Evolutionary conservation across 23 tunicate species (phyloP).

Genomic region (Clavelina lepadiformis): DNA sequence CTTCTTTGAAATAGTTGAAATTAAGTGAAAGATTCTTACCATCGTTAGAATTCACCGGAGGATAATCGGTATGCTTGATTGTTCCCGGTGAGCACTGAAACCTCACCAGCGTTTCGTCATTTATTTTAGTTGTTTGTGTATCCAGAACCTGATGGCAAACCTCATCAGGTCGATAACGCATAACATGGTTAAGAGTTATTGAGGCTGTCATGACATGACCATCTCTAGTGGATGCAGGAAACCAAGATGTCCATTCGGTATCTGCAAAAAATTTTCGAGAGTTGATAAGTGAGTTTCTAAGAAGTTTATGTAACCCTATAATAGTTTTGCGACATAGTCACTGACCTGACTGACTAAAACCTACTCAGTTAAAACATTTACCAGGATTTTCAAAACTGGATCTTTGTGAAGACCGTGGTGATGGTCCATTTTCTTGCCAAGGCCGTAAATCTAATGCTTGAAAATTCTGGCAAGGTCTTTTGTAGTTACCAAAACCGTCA

Average conservation of each 20-base stretch:
- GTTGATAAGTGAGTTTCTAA: not conserved
- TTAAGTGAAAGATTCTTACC: conserved; percentile 21
- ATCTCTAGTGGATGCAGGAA: conserved; percentile 38
- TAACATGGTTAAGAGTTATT: conserved; percentile 10
- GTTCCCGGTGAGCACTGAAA: conserved; percentile 70
- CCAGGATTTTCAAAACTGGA: too few relatives aligned
- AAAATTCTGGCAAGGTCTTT: conserved; percentile 38
- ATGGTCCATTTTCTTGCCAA: conserved; percentile 42
- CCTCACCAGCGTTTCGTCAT: conserved; percentile 56
- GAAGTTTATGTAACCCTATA: too few relatives aligned
- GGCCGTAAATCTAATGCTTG: conserved; percentile 41
- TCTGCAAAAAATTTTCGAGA: not conserved
- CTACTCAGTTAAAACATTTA: too few relatives aligned
- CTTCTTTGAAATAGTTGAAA: too few relatives aligned
- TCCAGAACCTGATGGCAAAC: conserved; percentile 49
- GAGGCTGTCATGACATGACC: conserved; percentile 15
- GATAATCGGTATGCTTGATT: conserved; percentile 46
- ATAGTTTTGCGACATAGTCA: too few relatives aligned
- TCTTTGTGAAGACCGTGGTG: too few relatives aligned
- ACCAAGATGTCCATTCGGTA: conserved; percentile 78
- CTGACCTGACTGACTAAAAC: too few relatives aligned
- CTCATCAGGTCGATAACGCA: conserved; percentile 32
- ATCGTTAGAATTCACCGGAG: conserved; percentile 49
- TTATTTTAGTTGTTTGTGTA: conserved; percentile 31
- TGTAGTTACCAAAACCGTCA: conserved; percentile 19